Conservation (phyloP, 2,113 vertebrate species). For the Podarcis cretensis region DNA sequence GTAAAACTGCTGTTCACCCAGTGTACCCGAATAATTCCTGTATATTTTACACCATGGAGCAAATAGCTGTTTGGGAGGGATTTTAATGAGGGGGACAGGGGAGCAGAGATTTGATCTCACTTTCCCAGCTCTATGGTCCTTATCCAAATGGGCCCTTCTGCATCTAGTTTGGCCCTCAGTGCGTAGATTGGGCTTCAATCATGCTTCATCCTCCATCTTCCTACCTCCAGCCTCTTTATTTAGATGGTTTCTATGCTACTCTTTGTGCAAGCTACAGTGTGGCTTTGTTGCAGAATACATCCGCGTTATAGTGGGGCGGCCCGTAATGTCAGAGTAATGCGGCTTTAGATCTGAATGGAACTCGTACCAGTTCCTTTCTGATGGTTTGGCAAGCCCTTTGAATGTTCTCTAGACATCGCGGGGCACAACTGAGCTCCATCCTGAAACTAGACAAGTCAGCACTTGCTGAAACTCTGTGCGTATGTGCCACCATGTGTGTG, state of each 20-base stretch:
- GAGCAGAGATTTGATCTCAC: background rate
- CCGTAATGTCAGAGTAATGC: slow-evolving; percentile 22
- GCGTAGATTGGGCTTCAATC: too few relatives aligned
- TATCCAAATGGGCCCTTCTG: too few relatives aligned
- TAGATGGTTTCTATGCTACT: background rate
- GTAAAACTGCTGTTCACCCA: too few relatives aligned
- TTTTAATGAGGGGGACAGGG: rapidly evolving
- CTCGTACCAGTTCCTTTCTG: slow-evolving; percentile 35
- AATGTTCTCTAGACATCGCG: slow-evolving; percentile 5
- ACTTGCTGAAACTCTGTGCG: slow-evolving; percentile 31
- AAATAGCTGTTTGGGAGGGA: too few relatives aligned
- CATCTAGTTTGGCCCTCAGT: too few relatives aligned
- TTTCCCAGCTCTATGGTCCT: too few relatives aligned
- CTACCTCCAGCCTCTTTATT: too few relatives aligned
- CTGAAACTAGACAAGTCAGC: slow-evolving; percentile 42
- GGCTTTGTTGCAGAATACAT: too few relatives aligned
- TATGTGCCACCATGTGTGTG: slow-evolving; percentile 29
- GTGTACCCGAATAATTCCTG: too few relatives aligned
- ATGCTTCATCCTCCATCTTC: too few relatives aligned
- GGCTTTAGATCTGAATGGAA: slow-evolving; percentile 24
- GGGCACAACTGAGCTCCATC: slow-evolving; percentile 20
- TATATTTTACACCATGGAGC: too few relatives aligned
- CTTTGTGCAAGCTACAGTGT: background rate
- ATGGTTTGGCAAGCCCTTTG: background rate
- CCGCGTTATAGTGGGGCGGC: too few relatives aligned